Percentiles rank a stretch among this genome's conserved stretches.
These are phyloP conservation scores for Andricus curvator DNA, from an alignment of 2,888 invertebrate genomes.

Conservation along the genomic window DNA sequence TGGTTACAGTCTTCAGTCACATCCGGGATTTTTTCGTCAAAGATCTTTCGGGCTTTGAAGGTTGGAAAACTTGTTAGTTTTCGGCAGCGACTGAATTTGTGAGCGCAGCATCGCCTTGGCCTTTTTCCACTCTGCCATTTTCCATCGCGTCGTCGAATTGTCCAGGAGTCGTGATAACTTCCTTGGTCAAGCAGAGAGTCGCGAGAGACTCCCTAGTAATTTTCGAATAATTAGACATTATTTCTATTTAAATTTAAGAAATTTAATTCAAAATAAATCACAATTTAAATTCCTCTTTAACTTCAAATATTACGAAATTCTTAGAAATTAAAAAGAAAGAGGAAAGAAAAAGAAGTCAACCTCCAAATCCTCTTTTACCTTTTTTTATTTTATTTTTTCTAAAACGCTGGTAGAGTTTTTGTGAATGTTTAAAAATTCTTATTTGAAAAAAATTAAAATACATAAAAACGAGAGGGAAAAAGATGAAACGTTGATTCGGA, in stretches of 20 bases:
- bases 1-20: conserved; percentile 75
- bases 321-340: too few relatives aligned
- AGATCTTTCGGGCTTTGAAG: conserved; percentile 14
- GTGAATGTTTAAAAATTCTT: too few relatives aligned
- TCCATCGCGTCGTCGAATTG: conserved; percentile 73
- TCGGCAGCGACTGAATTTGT: conserved; percentile 62
- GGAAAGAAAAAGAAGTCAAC: too few relatives aligned
- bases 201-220: conserved; percentile 63
- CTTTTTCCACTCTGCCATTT: conserved; percentile 69
- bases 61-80: conserved; percentile 59
- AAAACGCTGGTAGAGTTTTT: too few relatives aligned
- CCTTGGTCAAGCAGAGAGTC: conserved; percentile 65
- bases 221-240: not conserved
- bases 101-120: conserved; percentile 70
- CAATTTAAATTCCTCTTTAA: too few relatives aligned
- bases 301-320: too few relatives aligned
- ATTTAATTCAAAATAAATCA: too few relatives aligned
- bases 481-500: too few relatives aligned
- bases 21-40: conserved; percentile 63
- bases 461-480: too few relatives aligned
- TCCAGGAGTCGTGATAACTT: conserved; percentile 63
- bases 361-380: too few relatives aligned
- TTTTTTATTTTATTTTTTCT: too few relatives aligned
- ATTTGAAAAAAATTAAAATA: too few relatives aligned
- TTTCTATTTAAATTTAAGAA: not conserved